phyloP scores from a whole-genome alignment of 2,888 invertebrate species.

The Ophioninae sp. region DNA sequence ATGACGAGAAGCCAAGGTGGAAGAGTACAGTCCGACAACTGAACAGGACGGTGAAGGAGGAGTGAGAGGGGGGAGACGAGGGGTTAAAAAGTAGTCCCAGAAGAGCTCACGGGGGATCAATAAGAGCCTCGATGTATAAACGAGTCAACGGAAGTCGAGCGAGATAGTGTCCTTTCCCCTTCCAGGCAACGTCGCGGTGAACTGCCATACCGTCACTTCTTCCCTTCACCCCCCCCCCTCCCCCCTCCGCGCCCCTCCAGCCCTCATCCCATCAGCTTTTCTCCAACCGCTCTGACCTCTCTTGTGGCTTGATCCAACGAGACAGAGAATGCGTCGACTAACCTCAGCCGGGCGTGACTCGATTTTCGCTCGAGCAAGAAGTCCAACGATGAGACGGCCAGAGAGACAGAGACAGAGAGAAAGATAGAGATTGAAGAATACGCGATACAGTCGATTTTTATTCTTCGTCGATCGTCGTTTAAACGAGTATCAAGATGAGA shows the following conservation, averaged over 20 bases:
- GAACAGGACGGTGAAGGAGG: too few relatives aligned
- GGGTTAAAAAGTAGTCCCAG: constrained; percentile 58
- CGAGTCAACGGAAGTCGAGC: constrained; percentile 75
- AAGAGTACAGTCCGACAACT: constrained; percentile 24
- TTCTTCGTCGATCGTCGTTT: neutral
- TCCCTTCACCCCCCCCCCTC: constrained; percentile 33
- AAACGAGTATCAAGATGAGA: neutral
- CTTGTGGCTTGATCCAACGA: constrained; percentile 43
- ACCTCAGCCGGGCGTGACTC: constrained; percentile 73
- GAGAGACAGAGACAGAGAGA: constrained; percentile 54
- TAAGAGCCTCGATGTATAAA: constrained; percentile 76
- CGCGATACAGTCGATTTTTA: constrained; percentile 36
- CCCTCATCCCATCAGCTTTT: constrained; percentile 38
- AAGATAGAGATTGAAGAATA: constrained; percentile 51
- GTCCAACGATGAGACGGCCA: constrained; percentile 42
- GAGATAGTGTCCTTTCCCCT: constrained; percentile 72
- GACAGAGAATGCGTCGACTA: constrained; percentile 45
- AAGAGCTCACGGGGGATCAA: constrained; percentile 72
- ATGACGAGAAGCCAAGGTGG: constrained; percentile 23
- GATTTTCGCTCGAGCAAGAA: constrained; percentile 64
- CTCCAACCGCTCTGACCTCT: constrained; percentile 41
- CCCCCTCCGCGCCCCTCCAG: constrained; percentile 34
- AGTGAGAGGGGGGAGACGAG: constrained; percentile 41
- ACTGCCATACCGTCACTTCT: constrained; percentile 58
- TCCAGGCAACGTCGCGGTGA: constrained; percentile 34